Evolutionary conservation across 2,888 invertebrate genomes (phyloP).

Genomic region (Nudaria mundana): DNA sequence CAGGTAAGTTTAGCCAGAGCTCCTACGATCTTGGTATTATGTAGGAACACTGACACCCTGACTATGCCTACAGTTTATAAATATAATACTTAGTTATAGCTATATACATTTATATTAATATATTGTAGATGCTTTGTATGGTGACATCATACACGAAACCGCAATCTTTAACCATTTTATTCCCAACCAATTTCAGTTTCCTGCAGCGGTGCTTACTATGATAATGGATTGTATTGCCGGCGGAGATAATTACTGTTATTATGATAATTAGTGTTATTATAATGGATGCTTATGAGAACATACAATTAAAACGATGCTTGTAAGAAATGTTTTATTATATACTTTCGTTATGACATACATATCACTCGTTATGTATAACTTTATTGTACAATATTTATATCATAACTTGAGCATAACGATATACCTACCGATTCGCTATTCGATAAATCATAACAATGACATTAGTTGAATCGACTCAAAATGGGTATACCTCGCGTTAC

Average conservation of each 20-base stretch:
- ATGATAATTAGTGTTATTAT: constrained; percentile 20
- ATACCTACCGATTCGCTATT: too few relatives aligned
- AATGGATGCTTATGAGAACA: constrained; percentile 13
- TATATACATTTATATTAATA: neutral
- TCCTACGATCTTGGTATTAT: too few relatives aligned
- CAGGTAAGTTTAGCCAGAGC: too few relatives aligned
- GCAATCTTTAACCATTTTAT: constrained; percentile 15
- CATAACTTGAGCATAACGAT: too few relatives aligned
- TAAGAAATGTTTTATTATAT: constrained; percentile 17
- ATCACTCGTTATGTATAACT: constrained; percentile 7
- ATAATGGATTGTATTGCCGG: constrained; percentile 14
- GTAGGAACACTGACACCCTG: too few relatives aligned
- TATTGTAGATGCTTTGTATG: neutral
- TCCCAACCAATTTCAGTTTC: constrained; percentile 26
- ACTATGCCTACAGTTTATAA: too few relatives aligned
- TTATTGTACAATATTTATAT: too few relatives aligned
- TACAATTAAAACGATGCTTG: constrained; percentile 21
- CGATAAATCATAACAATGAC: too few relatives aligned
- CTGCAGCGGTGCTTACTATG: constrained; percentile 29
- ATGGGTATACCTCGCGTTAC: too few relatives aligned
- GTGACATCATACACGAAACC: constrained; percentile 4
- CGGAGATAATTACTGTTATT: constrained; percentile 19
- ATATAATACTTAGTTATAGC: neutral
- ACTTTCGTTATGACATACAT: constrained; percentile 13
- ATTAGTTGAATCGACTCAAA: too few relatives aligned